phyloP scores from a whole-genome alignment of 2,888 invertebrate species.

The Lasius fuliginosus region DNA sequence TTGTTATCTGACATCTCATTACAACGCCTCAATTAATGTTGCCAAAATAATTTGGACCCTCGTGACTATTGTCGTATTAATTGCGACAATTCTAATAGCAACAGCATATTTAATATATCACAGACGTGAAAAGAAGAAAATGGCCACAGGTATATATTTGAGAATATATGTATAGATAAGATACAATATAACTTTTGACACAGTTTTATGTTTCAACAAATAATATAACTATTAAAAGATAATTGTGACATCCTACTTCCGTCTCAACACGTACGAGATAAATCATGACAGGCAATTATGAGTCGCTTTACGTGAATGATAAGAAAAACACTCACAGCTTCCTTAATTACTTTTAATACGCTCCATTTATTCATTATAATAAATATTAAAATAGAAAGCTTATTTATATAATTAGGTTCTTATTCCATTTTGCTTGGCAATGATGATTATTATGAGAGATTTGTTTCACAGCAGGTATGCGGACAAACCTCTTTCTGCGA shows the following conservation, averaged over 20 bases:
- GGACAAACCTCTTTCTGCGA: neutral
- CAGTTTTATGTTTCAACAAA: neutral
- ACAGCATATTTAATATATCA: slow-evolving; percentile 27
- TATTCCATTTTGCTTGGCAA: neutral
- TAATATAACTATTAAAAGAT: slow-evolving; percentile 23
- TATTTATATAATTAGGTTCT: neutral
- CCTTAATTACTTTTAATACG: neutral
- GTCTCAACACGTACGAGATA: neutral
- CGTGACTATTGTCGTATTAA: neutral
- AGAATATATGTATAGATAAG: neutral
- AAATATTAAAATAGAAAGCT: neutral
- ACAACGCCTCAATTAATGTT: neutral
- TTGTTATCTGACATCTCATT: slow-evolving; percentile 33
- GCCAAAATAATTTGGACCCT: slow-evolving; percentile 17
- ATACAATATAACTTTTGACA: neutral
- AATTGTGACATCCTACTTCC: slow-evolving; percentile 49
- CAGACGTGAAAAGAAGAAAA: slow-evolving; percentile 23
- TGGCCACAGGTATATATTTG: slow-evolving; percentile 45
- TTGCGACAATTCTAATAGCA: neutral
- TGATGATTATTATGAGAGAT: neutral
- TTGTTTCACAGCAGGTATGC: neutral
- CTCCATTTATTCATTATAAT: neutral
- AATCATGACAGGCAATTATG: neutral
- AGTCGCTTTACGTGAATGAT: slow-evolving; percentile 1
- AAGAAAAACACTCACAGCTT: slow-evolving; percentile 9